Conservation (phyloP, 2,888 invertebrate species). For the Luperina testacea region DNA sequence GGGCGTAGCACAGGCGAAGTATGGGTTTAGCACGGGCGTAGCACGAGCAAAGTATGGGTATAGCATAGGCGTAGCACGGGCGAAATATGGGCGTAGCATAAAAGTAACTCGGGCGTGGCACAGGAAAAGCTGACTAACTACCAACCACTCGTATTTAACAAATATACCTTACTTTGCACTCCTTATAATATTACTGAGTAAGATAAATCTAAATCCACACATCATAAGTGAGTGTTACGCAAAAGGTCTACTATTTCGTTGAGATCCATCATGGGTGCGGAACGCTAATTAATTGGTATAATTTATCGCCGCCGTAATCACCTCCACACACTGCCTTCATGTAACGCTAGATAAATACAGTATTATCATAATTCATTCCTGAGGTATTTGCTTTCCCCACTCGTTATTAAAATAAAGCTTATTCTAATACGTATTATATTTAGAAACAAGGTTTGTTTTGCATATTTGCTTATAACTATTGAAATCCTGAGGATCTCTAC, state of each 20-base stretch:
- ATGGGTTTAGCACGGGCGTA: background rate
- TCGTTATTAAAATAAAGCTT: conserved; percentile 41
- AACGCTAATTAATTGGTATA: conserved; percentile 73
- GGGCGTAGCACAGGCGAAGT: conserved; percentile 5
- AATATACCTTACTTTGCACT: background rate
- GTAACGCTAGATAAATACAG: conserved; percentile 52
- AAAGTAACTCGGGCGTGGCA: background rate
- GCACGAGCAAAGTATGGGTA: background rate
- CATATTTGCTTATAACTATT: background rate
- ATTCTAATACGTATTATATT: conserved; percentile 20
- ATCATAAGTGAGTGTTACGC: conserved; percentile 1
- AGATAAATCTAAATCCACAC: conserved; percentile 13
- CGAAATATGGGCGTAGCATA: background rate
- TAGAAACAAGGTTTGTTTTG: conserved; percentile 8
- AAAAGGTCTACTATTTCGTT: conserved; percentile 23
- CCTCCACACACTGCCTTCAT: conserved; percentile 41
- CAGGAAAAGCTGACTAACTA: background rate
- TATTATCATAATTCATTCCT: conserved; percentile 54
- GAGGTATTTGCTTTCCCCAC: conserved; percentile 35
- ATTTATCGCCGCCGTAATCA: conserved; percentile 69
- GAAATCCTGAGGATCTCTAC: background rate
- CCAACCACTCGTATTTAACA: background rate
- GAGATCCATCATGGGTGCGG: conserved; percentile 61
- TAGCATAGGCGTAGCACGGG: background rate
- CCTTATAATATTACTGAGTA: background rate